Conservation (phyloP, 1,140 invertebrate genomes). For the Anadara kagoshimensis region DNA sequence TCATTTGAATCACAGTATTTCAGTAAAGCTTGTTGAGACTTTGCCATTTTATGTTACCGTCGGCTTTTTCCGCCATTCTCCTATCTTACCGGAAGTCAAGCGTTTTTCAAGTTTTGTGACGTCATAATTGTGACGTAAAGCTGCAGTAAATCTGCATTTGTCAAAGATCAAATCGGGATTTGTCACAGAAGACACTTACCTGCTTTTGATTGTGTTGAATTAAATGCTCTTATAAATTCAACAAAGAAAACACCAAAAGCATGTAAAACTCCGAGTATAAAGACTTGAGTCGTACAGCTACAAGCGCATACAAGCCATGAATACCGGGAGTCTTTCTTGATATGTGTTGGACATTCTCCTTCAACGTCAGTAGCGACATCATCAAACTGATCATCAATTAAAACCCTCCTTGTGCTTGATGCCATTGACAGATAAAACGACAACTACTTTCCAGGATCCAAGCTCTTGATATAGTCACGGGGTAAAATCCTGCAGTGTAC, state of each 20-base stretch:
- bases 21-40: background rate
- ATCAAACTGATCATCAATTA: too few species aligned
- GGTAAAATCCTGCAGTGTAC: too few species aligned
- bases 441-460: too few species aligned
- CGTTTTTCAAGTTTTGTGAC: background rate
- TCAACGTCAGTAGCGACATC: background rate
- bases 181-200: slow-evolving; percentile 39
- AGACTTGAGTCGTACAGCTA: slow-evolving; percentile 53
- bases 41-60: background rate
- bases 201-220: slow-evolving; percentile 51
- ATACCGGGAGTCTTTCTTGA: slow-evolving; percentile 52
- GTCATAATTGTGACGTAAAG: background rate
- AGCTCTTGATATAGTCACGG: too few species aligned
- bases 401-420: too few species aligned
- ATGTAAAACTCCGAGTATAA: slow-evolving; percentile 59
- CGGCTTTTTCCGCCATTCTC: background rate
- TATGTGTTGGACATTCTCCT: slow-evolving; percentile 5
- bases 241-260: slow-evolving; percentile 64
- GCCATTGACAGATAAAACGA: too few species aligned
- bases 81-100: background rate
- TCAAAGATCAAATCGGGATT: background rate
- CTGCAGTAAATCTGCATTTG: background rate
- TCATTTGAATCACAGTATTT: background rate
- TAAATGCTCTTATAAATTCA: slow-evolving; percentile 54
- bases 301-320: slow-evolving; percentile 58